Evolutionary conservation across 2,797 vertebrate species (phyloP), one percentile per base, ranked within the genome.

Genomic region (Pampus argenteus): DNA sequence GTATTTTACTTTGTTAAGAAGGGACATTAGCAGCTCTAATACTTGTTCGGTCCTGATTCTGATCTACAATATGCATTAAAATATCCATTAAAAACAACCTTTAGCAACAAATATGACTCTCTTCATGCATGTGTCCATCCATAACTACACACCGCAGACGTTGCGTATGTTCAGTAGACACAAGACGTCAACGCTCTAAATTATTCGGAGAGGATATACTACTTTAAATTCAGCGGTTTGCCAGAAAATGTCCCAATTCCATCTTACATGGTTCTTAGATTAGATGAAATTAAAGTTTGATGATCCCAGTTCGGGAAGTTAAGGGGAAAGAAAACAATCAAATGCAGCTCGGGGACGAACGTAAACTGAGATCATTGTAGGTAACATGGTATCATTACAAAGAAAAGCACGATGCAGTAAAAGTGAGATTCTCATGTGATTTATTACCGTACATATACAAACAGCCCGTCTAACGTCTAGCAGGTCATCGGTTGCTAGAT

Each of bases 201-300:
- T 86, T 76, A 81, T 84, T 79, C 78, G 77, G 67, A 74, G 6
- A 4, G 26, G 67, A 64, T 45, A 67, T 31, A 65, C 34, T 62
- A 65, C 68, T 81, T 71, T 40, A 71, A 61, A 61, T 74, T 69
- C 4, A 59, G 71, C 34, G 69, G 56, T 71, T 54, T 18, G 23
- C 18, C 25, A 29, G 54, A 76, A 86, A 86, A 79, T 76, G 66
- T 88, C 55, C 55, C 31, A 71, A 49, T 71, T 81, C 29, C 2
- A 47, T 69, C 29, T 62, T 47, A 89, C 87, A 89, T 23, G 78
- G 64, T 82, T 89, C 72, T 88, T 86, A 78, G 76, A 90, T 90
- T 86, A 87, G 69, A 83, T 69, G 20, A 69, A 75, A 87, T 88
- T 0, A 89, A 89, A 84, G 64, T 76, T 88, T 86, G 77, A 89